Percentiles rank a stretch among this genome's conserved stretches.
Evolutionary conservation across 2,888 invertebrate species (phyloP).

Genomic region (Diarsia brunnea): DNA sequence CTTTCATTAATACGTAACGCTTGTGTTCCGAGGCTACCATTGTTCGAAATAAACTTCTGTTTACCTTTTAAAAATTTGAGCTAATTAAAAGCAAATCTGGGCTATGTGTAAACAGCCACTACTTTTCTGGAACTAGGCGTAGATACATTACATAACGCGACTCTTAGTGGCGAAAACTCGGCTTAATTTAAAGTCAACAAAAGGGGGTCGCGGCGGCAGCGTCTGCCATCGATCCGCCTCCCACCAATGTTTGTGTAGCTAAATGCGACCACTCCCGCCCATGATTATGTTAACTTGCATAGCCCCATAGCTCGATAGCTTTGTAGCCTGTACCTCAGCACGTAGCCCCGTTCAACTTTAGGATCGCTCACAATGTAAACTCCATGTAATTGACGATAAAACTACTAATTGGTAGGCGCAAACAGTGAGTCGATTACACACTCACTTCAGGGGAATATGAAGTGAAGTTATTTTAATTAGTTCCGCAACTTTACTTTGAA

Average conservation of each 20-base stretch:
- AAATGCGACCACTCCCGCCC: conserved; percentile 61
- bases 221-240: conserved; percentile 67
- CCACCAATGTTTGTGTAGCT: conserved; percentile 62
- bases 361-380: conserved; percentile 37
- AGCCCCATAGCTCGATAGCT: conserved; percentile 13
- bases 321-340: conserved; percentile 9
- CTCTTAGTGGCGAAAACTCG: conserved; percentile 61
- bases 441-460: conserved; percentile 44
- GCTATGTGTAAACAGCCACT: conserved; percentile 4
- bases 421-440: conserved; percentile 46
- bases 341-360: conserved; percentile 22
- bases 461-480: conserved; percentile 57
- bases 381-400: conserved; percentile 31
- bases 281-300: conserved; percentile 61
- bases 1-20: conserved; percentile 21
- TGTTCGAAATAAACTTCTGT: conserved; percentile 2
- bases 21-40: conserved; percentile 8
- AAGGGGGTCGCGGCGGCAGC: conserved; percentile 53
- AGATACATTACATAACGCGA: conserved; percentile 55
- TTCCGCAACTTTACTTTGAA: conserved; percentile 41
- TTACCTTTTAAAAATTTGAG: conserved; percentile 32
- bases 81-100: conserved; percentile 48
- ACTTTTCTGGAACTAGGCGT: conserved; percentile 28
- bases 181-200: conserved; percentile 72
- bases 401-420: conserved; percentile 47